A percentile compares a stretch with the other conserved stretches of the same genome.
These are phyloP conservation scores for Acholoe squamosa DNA, from an alignment of 2,888 invertebrate species.

Conservation along the genomic window DNA sequence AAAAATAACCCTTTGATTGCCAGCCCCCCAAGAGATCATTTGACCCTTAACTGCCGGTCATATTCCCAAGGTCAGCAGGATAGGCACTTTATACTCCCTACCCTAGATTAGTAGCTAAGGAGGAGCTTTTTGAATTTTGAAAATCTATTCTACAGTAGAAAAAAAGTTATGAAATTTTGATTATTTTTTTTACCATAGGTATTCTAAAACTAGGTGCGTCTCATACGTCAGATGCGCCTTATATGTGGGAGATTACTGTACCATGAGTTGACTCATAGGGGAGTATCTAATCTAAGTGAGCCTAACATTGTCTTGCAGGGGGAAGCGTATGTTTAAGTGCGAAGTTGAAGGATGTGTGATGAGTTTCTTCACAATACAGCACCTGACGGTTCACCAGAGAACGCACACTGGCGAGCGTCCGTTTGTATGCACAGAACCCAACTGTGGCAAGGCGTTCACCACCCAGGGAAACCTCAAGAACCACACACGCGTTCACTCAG, in stretches of 20 bases:
- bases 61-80: not conserved
- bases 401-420: conserved; percentile 77
- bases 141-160: not conserved
- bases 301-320: conserved; percentile 79
- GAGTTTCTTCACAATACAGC: conserved; percentile 76
- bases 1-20: not conserved
- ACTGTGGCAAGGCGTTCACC: conserved; percentile 73
- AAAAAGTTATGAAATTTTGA: not conserved
- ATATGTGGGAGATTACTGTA: not conserved
- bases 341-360: conserved; percentile 74
- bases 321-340: conserved; percentile 74
- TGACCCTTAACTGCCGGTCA: too few species aligned
- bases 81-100: not conserved
- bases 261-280: too few species aligned
- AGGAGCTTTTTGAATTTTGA: not conserved
- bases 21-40: too few species aligned
- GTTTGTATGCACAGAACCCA: conserved; percentile 72
- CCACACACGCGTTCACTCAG: conserved; percentile 74
- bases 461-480: conserved; percentile 75
- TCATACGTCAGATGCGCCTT: not conserved
- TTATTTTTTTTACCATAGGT: not conserved
- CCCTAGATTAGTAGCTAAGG: not conserved
- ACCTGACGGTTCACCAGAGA: conserved; percentile 75
- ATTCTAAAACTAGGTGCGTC: not conserved
- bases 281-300: too few species aligned